phyloP scores from a whole-genome alignment of 2,113 vertebrate genomes.

The Aleadryas rufinucha region DNA sequence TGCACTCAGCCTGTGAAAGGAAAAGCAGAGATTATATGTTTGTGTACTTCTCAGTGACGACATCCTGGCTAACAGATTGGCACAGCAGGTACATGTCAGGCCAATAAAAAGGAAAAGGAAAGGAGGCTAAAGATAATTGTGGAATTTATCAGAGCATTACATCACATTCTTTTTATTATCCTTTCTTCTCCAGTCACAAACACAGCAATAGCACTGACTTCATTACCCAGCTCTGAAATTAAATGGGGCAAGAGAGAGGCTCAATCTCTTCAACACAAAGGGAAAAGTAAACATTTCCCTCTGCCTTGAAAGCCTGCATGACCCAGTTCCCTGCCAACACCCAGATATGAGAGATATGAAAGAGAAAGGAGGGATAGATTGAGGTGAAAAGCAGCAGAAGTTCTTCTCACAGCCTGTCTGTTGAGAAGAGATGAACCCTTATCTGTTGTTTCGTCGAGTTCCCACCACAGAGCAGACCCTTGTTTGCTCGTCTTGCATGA shows the following conservation, averaged over 20 bases:
- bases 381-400: neutral
- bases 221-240: slow-evolving; percentile 34
- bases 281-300: neutral
- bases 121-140: neutral
- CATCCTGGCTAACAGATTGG: slow-evolving; percentile 28
- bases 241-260: slow-evolving; percentile 17
- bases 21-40: neutral
- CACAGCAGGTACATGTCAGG: slow-evolving; percentile 40
- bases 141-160: slow-evolving; percentile 45
- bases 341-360: neutral
- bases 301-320: neutral
- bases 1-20: neutral
- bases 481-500: neutral
- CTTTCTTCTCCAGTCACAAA: neutral
- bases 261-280: neutral
- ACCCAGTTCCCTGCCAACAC: slow-evolving; percentile 22
- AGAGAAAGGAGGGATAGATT: neutral
- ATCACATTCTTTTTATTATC: neutral
- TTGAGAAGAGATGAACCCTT: neutral
- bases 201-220: neutral
- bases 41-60: neutral
- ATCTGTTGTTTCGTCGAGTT: neutral
- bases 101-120: slow-evolving; percentile 19
- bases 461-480: neutral
- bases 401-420: neutral